Percentiles rank a stretch among this genome's conserved stretches.
Conservation (phyloP, 2,113 vertebrate genomes). For the Piliocolobus tephrosceles region DNA sequence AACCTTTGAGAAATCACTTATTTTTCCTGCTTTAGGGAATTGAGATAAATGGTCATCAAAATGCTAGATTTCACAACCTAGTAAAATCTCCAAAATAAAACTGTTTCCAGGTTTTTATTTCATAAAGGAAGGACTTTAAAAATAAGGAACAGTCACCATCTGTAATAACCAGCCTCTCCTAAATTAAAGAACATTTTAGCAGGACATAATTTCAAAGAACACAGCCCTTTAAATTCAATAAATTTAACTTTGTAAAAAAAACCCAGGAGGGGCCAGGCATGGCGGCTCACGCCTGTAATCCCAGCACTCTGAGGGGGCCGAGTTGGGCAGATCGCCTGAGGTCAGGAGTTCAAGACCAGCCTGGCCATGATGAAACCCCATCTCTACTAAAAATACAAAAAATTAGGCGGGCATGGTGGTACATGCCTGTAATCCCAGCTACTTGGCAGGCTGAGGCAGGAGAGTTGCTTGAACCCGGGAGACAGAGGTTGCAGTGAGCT, state of each 20-base stretch:
- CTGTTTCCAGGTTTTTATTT: not conserved
- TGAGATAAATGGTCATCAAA: not conserved
- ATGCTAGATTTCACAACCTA: not conserved
- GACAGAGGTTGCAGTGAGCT: no score
- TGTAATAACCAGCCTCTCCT: not conserved
- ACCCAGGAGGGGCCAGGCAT: no score
- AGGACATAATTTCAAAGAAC: not conserved
- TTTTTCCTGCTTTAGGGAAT: not conserved
- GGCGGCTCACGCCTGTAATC: no score
- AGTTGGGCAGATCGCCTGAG: no score
- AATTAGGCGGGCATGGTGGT: no score
- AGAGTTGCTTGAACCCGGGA: no score
- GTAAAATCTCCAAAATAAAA: slow-evolving; percentile 5
- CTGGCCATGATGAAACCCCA: no score
- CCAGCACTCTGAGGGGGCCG: no score
- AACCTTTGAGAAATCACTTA: not conserved
- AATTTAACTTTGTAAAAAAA: not conserved
- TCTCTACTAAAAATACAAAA: no score
- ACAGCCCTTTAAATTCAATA: not conserved
- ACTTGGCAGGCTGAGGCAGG: no score
- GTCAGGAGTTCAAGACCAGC: no score
- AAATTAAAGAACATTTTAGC: not conserved
- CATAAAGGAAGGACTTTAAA: not conserved
- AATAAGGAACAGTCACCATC: not conserved
- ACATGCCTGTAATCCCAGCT: no score